Evolutionary conservation across 2,113 vertebrate species (phyloP).

Genomic region (Colinus virginianus): DNA sequence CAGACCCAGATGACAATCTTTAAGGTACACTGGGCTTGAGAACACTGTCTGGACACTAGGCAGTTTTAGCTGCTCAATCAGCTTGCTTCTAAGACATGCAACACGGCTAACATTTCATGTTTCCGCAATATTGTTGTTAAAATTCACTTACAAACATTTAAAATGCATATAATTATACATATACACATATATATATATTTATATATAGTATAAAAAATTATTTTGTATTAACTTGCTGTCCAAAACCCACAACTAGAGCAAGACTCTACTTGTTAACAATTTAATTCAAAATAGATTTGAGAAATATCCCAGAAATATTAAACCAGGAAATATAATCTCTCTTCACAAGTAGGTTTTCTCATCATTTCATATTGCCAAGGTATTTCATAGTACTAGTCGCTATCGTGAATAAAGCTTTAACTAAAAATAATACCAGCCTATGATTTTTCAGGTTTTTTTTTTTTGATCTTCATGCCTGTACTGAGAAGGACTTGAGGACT

Average conservation of each 20-base stretch:
- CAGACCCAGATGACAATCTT: background rate
- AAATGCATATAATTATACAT: background rate
- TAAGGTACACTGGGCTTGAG: accelerated
- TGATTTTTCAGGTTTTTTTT: background rate
- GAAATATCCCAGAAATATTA: background rate
- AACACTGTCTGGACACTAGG: background rate
- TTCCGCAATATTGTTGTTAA: background rate
- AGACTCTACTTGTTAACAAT: background rate
- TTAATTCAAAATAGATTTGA: background rate
- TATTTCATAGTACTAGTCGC: background rate
- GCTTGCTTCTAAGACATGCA: background rate
- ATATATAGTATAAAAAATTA: too few relatives aligned
- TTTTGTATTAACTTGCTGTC: background rate
- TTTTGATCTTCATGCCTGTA: background rate
- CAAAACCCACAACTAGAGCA: background rate
- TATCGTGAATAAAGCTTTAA: background rate
- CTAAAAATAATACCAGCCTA: background rate
- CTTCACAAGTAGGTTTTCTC: background rate
- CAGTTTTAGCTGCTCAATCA: background rate
- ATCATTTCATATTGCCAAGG: background rate
- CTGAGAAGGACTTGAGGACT: background rate
- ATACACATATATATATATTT: too few relatives aligned
- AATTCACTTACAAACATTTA: background rate
- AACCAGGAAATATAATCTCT: background rate
- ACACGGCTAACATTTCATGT: background rate